A percentile compares a stretch with the other conserved stretches of the same genome.
These are phyloP conservation scores for Criorhina ranunculi DNA, from an alignment of 2,888 invertebrate genomes.

Conservation along the genomic window DNA sequence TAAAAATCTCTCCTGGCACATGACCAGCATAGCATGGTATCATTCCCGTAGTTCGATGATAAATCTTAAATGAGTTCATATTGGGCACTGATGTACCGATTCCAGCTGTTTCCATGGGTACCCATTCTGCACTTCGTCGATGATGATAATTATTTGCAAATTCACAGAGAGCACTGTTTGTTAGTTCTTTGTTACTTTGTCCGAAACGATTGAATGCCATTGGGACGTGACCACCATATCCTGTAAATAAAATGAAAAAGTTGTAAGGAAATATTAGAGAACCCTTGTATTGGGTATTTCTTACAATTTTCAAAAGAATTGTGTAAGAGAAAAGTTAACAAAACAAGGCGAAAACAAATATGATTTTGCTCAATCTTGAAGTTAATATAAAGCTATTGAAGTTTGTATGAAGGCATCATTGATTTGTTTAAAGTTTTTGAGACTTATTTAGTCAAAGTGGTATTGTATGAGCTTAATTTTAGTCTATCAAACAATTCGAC, in stretches of 20 bases:
- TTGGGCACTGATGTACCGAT: constrained; percentile 80
- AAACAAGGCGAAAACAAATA: not conserved
- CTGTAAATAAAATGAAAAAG: constrained; percentile 63
- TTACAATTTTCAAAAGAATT: not conserved
- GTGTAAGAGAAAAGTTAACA: not conserved
- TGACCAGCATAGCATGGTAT: constrained; percentile 92
- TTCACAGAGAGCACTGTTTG: constrained; percentile 90
- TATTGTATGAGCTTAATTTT: too few species aligned
- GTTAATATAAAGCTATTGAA: too few species aligned
- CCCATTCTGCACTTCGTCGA: constrained; percentile 90
- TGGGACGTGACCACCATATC: constrained; percentile 82
- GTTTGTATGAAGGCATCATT: too few species aligned
- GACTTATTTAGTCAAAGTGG: too few species aligned
- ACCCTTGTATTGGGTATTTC: not conserved
- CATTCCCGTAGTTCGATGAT: constrained; percentile 90
- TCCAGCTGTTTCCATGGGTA: constrained; percentile 85
- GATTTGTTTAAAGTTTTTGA: too few species aligned
- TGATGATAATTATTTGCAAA: constrained; percentile 91
- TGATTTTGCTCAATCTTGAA: not conserved
- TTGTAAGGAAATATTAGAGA: not conserved
- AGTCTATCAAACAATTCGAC: too few species aligned
- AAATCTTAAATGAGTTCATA: constrained; percentile 86
- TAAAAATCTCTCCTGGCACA: constrained; percentile 90
- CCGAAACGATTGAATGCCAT: constrained; percentile 82
- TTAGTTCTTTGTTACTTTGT: constrained; percentile 86